phyloP scores from a whole-genome alignment of 2,797 vertebrate genomes.

The Scolopax rusticola region DNA sequence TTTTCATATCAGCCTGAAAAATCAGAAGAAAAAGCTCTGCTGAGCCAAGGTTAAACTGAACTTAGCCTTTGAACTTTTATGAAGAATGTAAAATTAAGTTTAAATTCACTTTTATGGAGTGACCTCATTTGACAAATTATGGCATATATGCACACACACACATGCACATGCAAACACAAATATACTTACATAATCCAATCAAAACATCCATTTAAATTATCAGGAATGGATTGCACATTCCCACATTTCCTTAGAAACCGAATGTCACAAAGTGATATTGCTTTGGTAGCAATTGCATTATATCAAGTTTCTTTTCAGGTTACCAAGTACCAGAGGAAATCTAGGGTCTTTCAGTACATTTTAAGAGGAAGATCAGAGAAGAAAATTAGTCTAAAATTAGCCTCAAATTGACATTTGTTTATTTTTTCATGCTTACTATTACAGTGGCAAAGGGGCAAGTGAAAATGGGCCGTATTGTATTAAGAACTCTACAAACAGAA shows the following conservation, averaged over 20 bases:
- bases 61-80: constrained; percentile 72
- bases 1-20: constrained; percentile 69
- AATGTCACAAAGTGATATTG: neutral
- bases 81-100: constrained; percentile 61
- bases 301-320: constrained; percentile 23
- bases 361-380: neutral
- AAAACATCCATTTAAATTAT: constrained; percentile 55
- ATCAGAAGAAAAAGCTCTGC: constrained; percentile 41
- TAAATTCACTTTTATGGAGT: constrained; percentile 59
- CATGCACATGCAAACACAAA: constrained; percentile 19
- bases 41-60: constrained; percentile 66
- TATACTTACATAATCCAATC: constrained; percentile 57
- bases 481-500: neutral
- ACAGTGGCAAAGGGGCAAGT: neutral
- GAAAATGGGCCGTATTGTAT: neutral
- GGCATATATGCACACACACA: neutral
- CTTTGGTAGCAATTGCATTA: constrained; percentile 4
- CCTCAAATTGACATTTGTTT: neutral
- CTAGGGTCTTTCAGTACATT: neutral
- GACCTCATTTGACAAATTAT: constrained; percentile 50
- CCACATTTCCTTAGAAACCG: constrained; percentile 20
- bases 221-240: constrained; percentile 2
- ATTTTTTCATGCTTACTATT: neutral
- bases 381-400: neutral
- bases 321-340: neutral